Percentiles rank a stretch among this genome's conserved stretches.
phyloP scores from a whole-genome alignment of 2,797 vertebrate genomes.

The Catostomus latipinnis region DNA sequence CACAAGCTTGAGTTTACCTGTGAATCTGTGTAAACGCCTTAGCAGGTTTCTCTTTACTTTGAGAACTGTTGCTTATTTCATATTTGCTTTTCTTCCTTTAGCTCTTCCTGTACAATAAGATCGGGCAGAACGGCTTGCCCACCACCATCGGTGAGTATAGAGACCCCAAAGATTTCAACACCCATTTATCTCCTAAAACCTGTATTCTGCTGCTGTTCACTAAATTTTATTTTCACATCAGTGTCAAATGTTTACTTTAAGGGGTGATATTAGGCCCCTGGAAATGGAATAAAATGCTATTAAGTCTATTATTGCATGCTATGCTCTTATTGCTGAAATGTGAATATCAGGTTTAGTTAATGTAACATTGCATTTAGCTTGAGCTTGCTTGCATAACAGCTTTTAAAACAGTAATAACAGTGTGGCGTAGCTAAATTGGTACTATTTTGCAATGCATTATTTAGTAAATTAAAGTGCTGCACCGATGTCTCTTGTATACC shows the following conservation, averaged over 20 bases:
- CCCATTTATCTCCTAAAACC: not conserved
- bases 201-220: not conserved
- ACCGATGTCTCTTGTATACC: too few relatives aligned
- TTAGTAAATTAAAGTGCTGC: too few relatives aligned
- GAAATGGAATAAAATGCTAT: too few relatives aligned
- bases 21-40: conserved; percentile 19
- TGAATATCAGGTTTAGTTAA: too few relatives aligned
- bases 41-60: conserved; percentile 1
- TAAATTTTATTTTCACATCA: not conserved
- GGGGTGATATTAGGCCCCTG: too few relatives aligned
- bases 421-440: not conserved
- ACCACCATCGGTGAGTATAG: conserved; percentile 76
- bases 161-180: not conserved
- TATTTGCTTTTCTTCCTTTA: conserved; percentile 57
- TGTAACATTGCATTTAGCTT: not conserved
- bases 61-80: conserved; percentile 9
- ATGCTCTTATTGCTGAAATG: too few relatives aligned
- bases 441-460: not conserved
- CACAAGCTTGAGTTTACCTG: conserved; percentile 42
- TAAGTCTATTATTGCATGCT: too few relatives aligned
- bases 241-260: too few relatives aligned
- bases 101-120: conserved; percentile 79
- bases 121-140: conserved; percentile 73
- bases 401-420: not conserved
- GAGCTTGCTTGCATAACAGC: not conserved